Percentiles rank a stretch among this genome's conserved stretches.
These are phyloP conservation scores for Lasioglossum leucozonium DNA, from an alignment of 2,888 invertebrate genomes.

Conservation along the genomic window DNA sequence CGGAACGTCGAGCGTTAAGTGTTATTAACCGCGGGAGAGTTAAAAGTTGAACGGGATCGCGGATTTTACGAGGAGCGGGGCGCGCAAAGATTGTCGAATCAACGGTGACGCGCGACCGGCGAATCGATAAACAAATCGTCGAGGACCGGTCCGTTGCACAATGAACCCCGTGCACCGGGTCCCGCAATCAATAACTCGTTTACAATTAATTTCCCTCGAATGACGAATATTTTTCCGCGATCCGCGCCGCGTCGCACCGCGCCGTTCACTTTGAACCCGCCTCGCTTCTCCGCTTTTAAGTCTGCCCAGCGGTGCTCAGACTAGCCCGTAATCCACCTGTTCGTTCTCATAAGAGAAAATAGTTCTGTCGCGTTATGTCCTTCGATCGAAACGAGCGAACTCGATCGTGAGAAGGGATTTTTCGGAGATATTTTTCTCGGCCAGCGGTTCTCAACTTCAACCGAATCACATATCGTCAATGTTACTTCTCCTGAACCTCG, in stretches of 20 bases:
- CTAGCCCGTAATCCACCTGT: not conserved
- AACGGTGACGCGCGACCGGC: not conserved
- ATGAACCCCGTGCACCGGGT: slow-evolving; percentile 60
- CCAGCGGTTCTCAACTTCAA: not conserved
- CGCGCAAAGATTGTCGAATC: not conserved
- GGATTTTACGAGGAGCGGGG: not conserved
- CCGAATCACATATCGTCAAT: fast-evolving
- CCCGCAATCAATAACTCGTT: slow-evolving; percentile 66
- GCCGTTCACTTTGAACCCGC: not conserved
- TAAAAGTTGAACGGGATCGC: not conserved
- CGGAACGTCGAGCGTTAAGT: not conserved
- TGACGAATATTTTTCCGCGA: slow-evolving; percentile 56
- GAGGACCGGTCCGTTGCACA: slow-evolving; percentile 45
- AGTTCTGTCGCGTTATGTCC: not conserved
- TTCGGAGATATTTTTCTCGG: not conserved
- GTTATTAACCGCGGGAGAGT: not conserved
- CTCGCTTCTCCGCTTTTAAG: not conserved
- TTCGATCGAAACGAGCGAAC: not conserved
- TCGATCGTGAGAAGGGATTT: not conserved
- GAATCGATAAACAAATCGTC: slow-evolving; percentile 43
- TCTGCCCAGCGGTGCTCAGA: not conserved
- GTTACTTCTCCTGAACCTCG: not conserved
- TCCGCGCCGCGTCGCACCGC: slow-evolving; percentile 5
- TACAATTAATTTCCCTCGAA: slow-evolving; percentile 62
- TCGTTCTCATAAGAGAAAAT: not conserved